Evolutionary conservation across 23 tunicate genomes (phyloP), one percentile per base, ranked within the genome.

Genomic region (Halocynthia aurantium): DNA sequence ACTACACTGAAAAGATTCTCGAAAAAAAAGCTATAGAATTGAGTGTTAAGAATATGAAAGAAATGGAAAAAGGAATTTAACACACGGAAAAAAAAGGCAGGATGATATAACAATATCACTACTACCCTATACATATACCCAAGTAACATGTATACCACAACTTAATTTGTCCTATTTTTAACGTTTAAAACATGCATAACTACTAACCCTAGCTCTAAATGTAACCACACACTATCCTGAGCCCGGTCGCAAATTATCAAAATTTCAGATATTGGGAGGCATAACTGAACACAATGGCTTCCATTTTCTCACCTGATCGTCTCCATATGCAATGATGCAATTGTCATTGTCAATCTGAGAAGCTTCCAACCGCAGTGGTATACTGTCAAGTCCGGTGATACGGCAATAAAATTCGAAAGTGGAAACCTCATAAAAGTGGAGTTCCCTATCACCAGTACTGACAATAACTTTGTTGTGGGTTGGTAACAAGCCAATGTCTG

Each of bases 361-460:
- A 50, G 84, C 79, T 53, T 82, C 85, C 63, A 93, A 72, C 13
- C 82, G 50, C 49, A 93, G 78, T 13, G 98, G 98, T 18, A 93
- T 91, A 54, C 95, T 79, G 40, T 93, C 98, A 49, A 93, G 54
- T 7, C 94, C 94, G 49, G 87, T 87, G 6, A 93, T 65, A 57
- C 89, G 83, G 68, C 93, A 93, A 58, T 86, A 93, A 69, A 93
- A 84, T 66, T 93, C 98, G 22, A 93, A 84, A 52, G 94, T 83
- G 0, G 91, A 62, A 52, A 89, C 72, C 22, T 93, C 98, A 62
- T 87, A 93, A 64, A 93, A 83, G 18, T 87, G 93, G 49, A 93
- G 53, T 75, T 93, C 98, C 17, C 94, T 81, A 55, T 93, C 94
- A 7, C 90, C 90, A 51, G 91, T 85, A 6, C 87, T 87, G 12